Base-by-base conservation (phyloP, 2,888 invertebrate species). In the Ophion slaviceki region DNA sequence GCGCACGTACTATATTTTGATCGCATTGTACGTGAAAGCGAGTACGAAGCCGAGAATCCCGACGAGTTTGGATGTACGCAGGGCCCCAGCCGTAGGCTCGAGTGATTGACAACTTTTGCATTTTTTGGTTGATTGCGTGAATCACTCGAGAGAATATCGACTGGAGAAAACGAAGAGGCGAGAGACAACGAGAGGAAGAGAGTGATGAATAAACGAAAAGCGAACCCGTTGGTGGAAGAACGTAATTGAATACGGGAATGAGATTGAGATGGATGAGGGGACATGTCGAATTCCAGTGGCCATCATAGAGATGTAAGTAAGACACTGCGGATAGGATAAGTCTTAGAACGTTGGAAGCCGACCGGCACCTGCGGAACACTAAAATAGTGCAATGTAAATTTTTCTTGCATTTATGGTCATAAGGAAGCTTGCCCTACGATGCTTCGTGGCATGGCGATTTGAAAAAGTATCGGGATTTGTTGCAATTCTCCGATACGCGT, bases 121-220 rank as follows among this genome's bases (percentile, higher is more conserved):
- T 86, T 86, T 84, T 86, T 82, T 85, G 57, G 80, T 86, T 86
- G 86, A 86, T 83, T 86, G 86, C 80, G 74, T 64, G 80, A 74
- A 80, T 86, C 86, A 72, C 75, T 36, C 40, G 67, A 70, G 64
- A 68, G 70, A 57, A 64, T 70, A 75, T 61, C 59, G 47, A 47
- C 76, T 64, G 36, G 32, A 68, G 47, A 47, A 53, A 53, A 53
- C 53, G 53, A 53, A 14, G 14, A 53, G 40, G 3, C 40, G 5
- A 40, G 0, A 40, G 40, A 40, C 32, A 3, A 17, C 53, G 53
- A 53, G 53, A 53, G 17, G 64, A 11, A 40, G n/a, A 66, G 64
- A 32, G n/a, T n/a, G 64, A 64, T 47, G 62, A 66, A 76, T 53
- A 53, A 66, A 32, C 53, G 14, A 53, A 53, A 32, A 8, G 7